Conservation (phyloP, 2,888 invertebrate species). For the Oegoconia quadripuncta region DNA sequence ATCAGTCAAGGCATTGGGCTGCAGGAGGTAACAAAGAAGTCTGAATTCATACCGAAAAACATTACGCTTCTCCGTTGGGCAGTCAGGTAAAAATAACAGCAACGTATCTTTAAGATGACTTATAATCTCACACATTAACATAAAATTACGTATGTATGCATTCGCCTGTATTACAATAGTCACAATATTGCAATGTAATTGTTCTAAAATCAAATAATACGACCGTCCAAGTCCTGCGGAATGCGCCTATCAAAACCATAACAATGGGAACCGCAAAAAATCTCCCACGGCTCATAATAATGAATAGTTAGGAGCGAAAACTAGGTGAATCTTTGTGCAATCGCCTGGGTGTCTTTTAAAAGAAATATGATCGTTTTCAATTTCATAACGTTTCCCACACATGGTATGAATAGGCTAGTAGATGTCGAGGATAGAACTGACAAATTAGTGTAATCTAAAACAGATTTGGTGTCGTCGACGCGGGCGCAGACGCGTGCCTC, state of each 20-base stretch:
- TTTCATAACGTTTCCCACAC: conserved; percentile 77
- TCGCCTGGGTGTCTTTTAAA: conserved; percentile 72
- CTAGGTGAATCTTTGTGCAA: conserved; percentile 80
- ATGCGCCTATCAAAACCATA: conserved; percentile 65
- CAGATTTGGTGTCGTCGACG: conserved; percentile 56
- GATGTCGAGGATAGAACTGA: conserved; percentile 46
- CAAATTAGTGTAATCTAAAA: conserved; percentile 77
- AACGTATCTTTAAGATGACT: no score
- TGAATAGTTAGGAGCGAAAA: conserved; percentile 77
- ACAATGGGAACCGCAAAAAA: conserved; percentile 68
- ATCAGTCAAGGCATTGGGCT: no score
- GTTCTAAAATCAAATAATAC: background rate
- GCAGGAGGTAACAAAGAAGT: no score
- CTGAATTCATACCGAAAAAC: no score
- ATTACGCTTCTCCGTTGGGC: no score
- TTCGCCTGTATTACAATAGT: no score
- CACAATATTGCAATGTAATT: no score
- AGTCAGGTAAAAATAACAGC: no score
- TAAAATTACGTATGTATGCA: no score
- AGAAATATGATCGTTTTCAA: conserved; percentile 79
- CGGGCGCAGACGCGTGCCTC: conserved; percentile 44
- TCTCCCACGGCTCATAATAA: conserved; percentile 75
- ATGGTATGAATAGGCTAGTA: conserved; percentile 56
- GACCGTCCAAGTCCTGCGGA: conserved; percentile 50
- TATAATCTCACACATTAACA: no score